Conservation (phyloP, 2,113 vertebrate genomes). For the Tachysurus fulvidraco region DNA sequence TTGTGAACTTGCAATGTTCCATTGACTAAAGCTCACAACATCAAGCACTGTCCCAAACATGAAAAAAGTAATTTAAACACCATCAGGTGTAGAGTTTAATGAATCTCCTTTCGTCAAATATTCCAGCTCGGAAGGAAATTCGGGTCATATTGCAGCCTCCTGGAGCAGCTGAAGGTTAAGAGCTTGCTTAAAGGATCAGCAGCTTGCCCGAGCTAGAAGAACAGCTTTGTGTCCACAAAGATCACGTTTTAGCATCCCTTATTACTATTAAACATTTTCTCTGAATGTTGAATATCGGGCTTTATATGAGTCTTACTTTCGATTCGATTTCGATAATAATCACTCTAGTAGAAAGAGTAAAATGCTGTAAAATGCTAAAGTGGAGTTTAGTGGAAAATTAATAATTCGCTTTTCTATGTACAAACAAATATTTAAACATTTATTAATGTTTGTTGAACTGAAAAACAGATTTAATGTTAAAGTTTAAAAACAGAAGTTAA, state of each 20-base stretch:
- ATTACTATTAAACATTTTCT: not conserved
- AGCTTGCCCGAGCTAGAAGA: not conserved
- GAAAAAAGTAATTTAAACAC: not conserved
- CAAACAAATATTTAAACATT: not conserved
- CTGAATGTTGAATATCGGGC: too few relatives aligned
- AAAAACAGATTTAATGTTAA: not conserved
- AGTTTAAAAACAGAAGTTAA: not conserved
- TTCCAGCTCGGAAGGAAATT: not conserved
- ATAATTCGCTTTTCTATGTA: not conserved
- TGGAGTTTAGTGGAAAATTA: not conserved
- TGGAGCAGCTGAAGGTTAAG: constrained; percentile 1
- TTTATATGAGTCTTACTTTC: not conserved
- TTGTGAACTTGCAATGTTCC: not conserved
- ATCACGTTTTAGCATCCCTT: not conserved
- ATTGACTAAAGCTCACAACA: too few relatives aligned
- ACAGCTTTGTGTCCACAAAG: not conserved
- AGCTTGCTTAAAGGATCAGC: not conserved
- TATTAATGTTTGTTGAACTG: not conserved
- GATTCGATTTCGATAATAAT: not conserved
- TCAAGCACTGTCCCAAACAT: not conserved
- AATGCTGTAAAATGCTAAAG: not conserved
- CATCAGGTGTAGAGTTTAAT: too few relatives aligned
- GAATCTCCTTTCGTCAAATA: not conserved
- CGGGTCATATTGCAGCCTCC: not conserved
- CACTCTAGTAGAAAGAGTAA: not conserved